Conservation (phyloP, 2,888 invertebrate genomes). For the Ecliptopera silaceata region DNA sequence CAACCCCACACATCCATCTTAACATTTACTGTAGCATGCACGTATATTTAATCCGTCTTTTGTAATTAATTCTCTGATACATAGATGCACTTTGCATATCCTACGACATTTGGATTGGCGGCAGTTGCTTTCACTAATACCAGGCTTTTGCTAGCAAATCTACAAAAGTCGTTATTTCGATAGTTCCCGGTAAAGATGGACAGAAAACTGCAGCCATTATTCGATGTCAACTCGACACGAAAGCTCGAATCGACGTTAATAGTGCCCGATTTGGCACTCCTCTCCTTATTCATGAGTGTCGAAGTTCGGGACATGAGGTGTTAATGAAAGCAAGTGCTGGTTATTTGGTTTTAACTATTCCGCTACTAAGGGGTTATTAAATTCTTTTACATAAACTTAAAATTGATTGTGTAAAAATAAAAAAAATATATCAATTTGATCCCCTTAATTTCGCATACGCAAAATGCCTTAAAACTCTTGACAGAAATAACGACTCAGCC, state of each 20-base stretch:
- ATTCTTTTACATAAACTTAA: no score
- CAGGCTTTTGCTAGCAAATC: no score
- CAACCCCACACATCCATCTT: no score
- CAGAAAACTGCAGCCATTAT: conserved; percentile 22
- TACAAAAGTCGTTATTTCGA: background rate
- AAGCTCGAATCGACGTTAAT: conserved; percentile 40
- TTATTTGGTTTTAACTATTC: conserved; percentile 25
- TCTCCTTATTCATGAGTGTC: conserved; percentile 44
- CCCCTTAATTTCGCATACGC: conserved; percentile 12
- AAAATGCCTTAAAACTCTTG: conserved; percentile 43
- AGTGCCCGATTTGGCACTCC: conserved; percentile 54
- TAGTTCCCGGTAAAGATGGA: conserved; percentile 9
- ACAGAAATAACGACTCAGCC: conserved; percentile 43
- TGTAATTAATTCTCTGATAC: no score
- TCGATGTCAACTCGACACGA: conserved; percentile 24
- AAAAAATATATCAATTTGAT: background rate
- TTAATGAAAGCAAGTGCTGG: conserved; percentile 49
- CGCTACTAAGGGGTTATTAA: background rate
- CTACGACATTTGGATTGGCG: no score
- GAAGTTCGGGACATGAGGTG: conserved; percentile 38
- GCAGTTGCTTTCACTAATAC: no score
- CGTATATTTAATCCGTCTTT: no score
- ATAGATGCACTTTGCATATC: no score
- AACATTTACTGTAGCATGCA: no score
- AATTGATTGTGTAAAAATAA: background rate